Evolutionary conservation across 2,888 invertebrate species (phyloP).

Genomic region (Branchipolynoe longqiensis): DNA sequence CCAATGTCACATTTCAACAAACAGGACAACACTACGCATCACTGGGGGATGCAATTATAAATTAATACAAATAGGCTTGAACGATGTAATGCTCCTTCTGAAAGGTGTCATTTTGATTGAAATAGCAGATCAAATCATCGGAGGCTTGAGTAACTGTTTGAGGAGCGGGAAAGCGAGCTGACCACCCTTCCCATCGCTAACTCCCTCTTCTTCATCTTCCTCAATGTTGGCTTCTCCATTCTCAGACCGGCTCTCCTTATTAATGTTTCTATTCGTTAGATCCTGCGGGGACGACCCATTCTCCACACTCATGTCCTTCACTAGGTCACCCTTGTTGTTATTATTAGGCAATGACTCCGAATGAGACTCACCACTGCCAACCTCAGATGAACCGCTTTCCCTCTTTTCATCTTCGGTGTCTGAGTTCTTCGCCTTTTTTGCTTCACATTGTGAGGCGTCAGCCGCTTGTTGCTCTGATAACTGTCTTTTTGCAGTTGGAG

Average conservation of each 20-base stretch:
- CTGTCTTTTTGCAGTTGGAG: neutral
- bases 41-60: conserved; percentile 47
- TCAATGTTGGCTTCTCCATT: neutral
- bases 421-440: neutral
- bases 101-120: no score
- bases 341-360: neutral
- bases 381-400: neutral
- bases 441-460: neutral
- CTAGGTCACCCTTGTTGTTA: conserved; percentile 19
- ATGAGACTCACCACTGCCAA: neutral
- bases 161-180: conserved; percentile 36
- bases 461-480: neutral
- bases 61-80: conserved; percentile 53
- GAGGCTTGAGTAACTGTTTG: conserved; percentile 52
- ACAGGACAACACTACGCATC: conserved; percentile 54
- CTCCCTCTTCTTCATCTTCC: conserved; percentile 24
- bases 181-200: conserved; percentile 8
- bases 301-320: neutral
- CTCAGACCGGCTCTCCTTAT: neutral
- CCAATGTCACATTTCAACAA: conserved; percentile 47
- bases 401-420: neutral
- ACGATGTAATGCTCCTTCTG: conserved; percentile 7
- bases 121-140: conserved; percentile 33
- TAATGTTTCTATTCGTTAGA: no score
- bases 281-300: no score